Evolutionary conservation across 1,140 invertebrate genomes (phyloP), one percentile per base, ranked within the genome.

Genomic region (Nasonia giraulti): DNA sequence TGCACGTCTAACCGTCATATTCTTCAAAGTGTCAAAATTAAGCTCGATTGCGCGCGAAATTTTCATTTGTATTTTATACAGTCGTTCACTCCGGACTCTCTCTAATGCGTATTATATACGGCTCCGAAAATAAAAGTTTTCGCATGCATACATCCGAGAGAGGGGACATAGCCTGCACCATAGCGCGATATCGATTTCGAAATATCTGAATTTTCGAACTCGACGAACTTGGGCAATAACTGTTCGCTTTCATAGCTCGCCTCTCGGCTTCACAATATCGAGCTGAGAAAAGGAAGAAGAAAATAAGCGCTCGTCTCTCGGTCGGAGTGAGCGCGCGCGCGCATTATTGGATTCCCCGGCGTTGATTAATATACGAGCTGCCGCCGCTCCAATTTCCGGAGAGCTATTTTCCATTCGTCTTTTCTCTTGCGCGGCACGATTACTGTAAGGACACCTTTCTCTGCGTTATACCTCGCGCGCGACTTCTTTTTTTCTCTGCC

Each of bases 301-400:
- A 8, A 10, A 71, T 2, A 71, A 31, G 69, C 27, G 69, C 10
- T 23, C 69, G 11, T 33, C 69, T 11, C 10, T 7, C 33, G 73
- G 73, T 11, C 3, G n/a, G 27, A 12, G 69, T 11, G 27, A 27
- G 27, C 27, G 27, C 27, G 27, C 27, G 27, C 27, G 27, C 27
- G 27, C 73, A 40, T 75, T 75, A 75, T 40, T 75, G 73, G 73
- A 75, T 75, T 75, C 73, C 17, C 31, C 33, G 33, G 73, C 73
- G 69, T n/a, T 75, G 73, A 75, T 75, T 75, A 75, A 75, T 75
- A 75, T 75, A 75, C 73, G 73, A 40, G 40, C 40, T 44, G 40
- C 40, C 8, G n/a, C 20, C 47, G 75, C 75, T 50, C 47, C 75
- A 50, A 50, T 77, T 77, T 77, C 75, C 44, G 17, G 75, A 31